A percentile compares a stretch with the other conserved stretches of the same genome.
These are phyloP conservation scores for Notocelia uddmanniana DNA, from an alignment of 2,888 invertebrate genomes.

Conservation along the genomic window DNA sequence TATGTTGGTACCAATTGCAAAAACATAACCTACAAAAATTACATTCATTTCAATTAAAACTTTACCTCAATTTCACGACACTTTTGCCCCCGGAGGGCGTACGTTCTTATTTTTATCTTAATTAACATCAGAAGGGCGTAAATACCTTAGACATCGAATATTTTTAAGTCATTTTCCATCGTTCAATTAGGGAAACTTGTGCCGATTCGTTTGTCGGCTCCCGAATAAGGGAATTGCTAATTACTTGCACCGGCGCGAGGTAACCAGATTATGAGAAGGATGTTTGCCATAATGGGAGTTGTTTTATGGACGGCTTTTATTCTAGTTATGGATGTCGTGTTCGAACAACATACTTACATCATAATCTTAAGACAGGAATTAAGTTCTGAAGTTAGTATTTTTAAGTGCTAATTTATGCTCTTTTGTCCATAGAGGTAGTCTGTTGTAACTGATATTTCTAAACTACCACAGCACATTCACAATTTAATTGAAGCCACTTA, in stretches of 20 bases:
- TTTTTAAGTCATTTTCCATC: conserved; percentile 50
- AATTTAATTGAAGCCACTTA: too few relatives aligned
- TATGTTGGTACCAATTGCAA: neutral
- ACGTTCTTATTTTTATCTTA: neutral
- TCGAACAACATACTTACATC: neutral
- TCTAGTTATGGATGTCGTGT: too few relatives aligned
- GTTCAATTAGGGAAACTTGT: conserved; percentile 65
- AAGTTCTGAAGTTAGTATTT: neutral
- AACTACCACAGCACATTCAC: too few relatives aligned
- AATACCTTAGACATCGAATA: neutral
- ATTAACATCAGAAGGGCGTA: neutral
- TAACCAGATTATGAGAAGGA: conserved; percentile 59
- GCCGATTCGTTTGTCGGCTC: conserved; percentile 70
- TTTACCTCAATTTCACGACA: conserved; percentile 5
- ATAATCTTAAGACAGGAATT: neutral
- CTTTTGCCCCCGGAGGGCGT: neutral
- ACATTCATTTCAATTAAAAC: conserved; percentile 11
- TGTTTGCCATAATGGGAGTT: conserved; percentile 8
- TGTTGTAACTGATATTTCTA: too few relatives aligned
- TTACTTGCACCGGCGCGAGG: conserved; percentile 70
- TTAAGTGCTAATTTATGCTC: too few relatives aligned
- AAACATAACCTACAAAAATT: neutral
- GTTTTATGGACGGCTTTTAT: conserved; percentile 15
- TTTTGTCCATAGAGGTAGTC: too few relatives aligned
- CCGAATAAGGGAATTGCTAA: conserved; percentile 69